Evolutionary conservation across 2,797 vertebrate genomes (phyloP), one percentile per base, ranked within the genome.

Genomic region (Ceyx erithaca): DNA sequence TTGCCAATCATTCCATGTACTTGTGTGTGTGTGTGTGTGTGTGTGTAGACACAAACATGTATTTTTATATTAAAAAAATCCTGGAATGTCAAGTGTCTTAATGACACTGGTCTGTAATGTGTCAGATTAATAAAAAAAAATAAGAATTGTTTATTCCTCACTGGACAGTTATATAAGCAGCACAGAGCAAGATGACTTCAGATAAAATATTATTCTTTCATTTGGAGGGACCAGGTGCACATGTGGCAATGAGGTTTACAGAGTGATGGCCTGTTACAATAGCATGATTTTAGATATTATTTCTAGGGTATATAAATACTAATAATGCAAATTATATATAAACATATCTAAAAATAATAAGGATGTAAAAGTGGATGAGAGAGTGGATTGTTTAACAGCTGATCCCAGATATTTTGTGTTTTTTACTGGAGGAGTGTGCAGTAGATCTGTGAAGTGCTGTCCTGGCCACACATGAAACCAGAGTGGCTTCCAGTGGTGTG

Each of bases 171-270:
- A 28, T 2, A 15, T 46, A 30, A 71, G n/a, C 21, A 76, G 14
- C 30, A 33, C 14, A 54, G 35, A 41, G 35, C 40, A 49, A 63
- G 40, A 12, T 54, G 64, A 40, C 15, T 45, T 64, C 17, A 41
- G 20, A 4, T 69, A 23, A 63, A 80, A 58, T 28, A 4, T 25
- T 45, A 35, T 59, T 59, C 10, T 3, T 58, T 81, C 5, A 1
- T 45, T 40, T 35, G 6, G 21, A 19, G 15, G 10, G 10, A 55
- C 20, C 7, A 8, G 37, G 5, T 55, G 7, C 1, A 0, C 13
- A 3, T 13, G 7, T 37, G 55, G 16, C 46, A 20, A 0, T 22
- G 28, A 59, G 31, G 18, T 49, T 75, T 62, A 30, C 19, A 41
- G 10, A 43, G 21, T 49, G 68, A 26, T 49, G 31, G 37, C 28